A percentile compares a stretch with the other conserved stretches of the same genome.
These are phyloP conservation scores for Nycticryphes semicollaris DNA, from an alignment of 2,113 vertebrate species.

Conservation along the genomic window DNA sequence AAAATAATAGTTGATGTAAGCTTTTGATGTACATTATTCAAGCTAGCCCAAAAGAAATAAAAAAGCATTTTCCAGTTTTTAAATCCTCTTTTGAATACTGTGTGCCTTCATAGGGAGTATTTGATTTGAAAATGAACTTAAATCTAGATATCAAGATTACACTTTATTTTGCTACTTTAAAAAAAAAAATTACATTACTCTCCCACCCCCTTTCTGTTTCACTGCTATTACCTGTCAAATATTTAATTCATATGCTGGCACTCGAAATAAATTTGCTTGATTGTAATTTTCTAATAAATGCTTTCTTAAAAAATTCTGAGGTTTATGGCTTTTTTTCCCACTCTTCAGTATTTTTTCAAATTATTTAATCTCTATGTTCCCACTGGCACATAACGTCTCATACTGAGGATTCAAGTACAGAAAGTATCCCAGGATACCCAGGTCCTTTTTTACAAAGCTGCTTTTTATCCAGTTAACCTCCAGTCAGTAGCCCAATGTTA, in stretches of 20 bases:
- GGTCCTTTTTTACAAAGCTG: neutral
- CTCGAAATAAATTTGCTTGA: neutral
- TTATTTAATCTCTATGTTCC: neutral
- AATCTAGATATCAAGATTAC: neutral
- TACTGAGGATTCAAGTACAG: neutral
- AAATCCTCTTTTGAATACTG: neutral
- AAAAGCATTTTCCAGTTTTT: neutral
- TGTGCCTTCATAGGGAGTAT: neutral
- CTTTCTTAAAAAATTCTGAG: neutral
- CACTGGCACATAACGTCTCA: neutral
- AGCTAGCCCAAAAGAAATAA: neutral
- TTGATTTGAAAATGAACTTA: slow-evolving; percentile 29
- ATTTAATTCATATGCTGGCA: neutral
- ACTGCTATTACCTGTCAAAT: neutral
- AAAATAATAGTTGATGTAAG: neutral
- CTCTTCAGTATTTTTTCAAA: neutral
- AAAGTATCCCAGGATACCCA: neutral
- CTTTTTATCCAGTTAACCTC: neutral
- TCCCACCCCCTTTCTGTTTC: neutral
- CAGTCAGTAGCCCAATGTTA: neutral
- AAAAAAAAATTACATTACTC: neutral
- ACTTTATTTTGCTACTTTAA: neutral
- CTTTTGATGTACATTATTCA: neutral
- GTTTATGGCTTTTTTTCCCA: neutral
- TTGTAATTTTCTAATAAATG: neutral